These are phyloP conservation scores for Agonopterix alstromeriana DNA, from an alignment of 2,888 invertebrate genomes.

Conservation along the genomic window DNA sequence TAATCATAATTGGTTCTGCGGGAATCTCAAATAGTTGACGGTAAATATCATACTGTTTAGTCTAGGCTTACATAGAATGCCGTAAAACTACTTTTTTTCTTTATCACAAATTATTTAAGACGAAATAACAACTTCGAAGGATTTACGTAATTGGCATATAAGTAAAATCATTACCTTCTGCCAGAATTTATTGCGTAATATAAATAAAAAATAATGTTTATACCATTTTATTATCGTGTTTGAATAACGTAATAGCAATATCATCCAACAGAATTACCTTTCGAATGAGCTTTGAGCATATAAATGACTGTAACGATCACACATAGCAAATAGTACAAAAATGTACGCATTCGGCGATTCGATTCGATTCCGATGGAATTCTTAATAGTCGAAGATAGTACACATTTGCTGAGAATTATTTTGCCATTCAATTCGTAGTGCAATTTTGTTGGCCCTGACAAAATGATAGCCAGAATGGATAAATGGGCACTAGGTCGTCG, in stretches of 20 bases:
- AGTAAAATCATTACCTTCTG: background rate
- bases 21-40: conserved; percentile 26
- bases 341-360: conserved; percentile 13
- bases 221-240: conserved; percentile 13
- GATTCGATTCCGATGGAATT: conserved; percentile 11
- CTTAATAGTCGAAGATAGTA: conserved; percentile 12
- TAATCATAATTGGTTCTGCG: conserved; percentile 44
- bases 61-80: conserved; percentile 13
- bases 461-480: background rate
- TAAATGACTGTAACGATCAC: conserved; percentile 12
- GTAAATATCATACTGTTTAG: conserved; percentile 24
- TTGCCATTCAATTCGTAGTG: conserved; percentile 1
- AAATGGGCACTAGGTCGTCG: conserved; percentile 1
- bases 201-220: conserved; percentile 17
- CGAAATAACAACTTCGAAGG: background rate
- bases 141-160: conserved; percentile 1
- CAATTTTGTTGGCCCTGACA: conserved; percentile 1
- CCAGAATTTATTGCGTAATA: conserved; percentile 13
- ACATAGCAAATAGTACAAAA: conserved; percentile 18
- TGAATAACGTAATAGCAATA: conserved; percentile 5
- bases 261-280: conserved; percentile 7
- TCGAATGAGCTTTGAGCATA: conserved; percentile 7
- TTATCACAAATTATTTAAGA: background rate
- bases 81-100: too few species aligned
- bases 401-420: conserved; percentile 13